These are phyloP conservation scores for Panorpa germanica DNA, from an alignment of 2,888 invertebrate genomes.

Conservation along the genomic window DNA sequence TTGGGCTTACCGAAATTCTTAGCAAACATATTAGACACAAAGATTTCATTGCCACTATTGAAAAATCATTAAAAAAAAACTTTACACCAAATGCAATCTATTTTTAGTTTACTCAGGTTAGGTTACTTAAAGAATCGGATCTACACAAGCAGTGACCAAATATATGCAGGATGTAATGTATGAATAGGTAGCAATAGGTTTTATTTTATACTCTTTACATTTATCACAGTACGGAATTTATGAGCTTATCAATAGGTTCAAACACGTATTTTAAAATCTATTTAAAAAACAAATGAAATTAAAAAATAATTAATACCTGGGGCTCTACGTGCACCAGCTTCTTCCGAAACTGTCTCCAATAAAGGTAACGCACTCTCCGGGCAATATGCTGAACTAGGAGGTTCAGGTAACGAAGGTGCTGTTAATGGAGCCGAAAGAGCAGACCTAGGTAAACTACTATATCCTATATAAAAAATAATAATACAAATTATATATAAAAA, in stretches of 20 bases:
- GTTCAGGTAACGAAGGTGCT: slow-evolving; percentile 29
- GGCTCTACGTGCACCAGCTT: slow-evolving; percentile 22
- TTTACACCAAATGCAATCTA: slow-evolving; percentile 1
- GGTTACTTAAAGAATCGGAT: too few relatives aligned
- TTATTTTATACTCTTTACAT: too few relatives aligned
- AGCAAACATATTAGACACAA: too few relatives aligned
- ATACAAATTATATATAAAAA: slow-evolving; percentile 3
- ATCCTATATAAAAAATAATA: slow-evolving; percentile 32
- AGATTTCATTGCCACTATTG: too few relatives aligned
- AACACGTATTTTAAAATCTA: neutral
- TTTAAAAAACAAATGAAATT: neutral
- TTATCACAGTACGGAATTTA: too few relatives aligned
- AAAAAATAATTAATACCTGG: too few relatives aligned
- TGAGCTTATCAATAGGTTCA: neutral
- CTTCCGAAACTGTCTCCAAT: slow-evolving; percentile 51
- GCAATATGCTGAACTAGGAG: slow-evolving; percentile 32
- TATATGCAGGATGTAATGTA: too few relatives aligned
- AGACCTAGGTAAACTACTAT: slow-evolving; percentile 69
- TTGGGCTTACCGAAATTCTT: too few relatives aligned
- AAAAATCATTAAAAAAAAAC: slow-evolving; percentile 6
- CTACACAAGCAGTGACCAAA: too few relatives aligned
- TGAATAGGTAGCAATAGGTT: too few relatives aligned
- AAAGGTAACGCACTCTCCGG: slow-evolving; percentile 36
- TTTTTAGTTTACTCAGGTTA: too few relatives aligned
- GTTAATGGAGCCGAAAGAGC: slow-evolving; percentile 57